phyloP scores from a whole-genome alignment of 2,113 vertebrate genomes.

The Oryzias woworae region DNA sequence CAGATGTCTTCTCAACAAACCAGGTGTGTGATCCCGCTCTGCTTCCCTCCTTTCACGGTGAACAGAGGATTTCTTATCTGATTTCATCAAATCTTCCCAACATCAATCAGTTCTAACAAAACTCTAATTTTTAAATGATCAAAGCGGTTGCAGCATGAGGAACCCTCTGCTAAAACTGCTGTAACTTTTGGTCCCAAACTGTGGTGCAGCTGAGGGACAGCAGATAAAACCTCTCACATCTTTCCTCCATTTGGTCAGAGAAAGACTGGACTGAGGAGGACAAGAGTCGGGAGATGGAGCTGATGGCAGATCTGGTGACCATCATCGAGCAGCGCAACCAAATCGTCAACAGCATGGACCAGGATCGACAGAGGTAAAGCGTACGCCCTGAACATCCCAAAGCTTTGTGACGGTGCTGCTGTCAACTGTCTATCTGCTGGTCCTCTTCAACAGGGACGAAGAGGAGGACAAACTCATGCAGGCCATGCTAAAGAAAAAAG shows the following conservation, averaged over 20 bases:
- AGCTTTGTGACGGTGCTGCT: no score
- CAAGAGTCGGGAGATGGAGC: constrained; percentile 87
- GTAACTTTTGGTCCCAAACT: not conserved
- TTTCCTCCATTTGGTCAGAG: constrained; percentile 70
- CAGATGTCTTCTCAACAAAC: constrained; percentile 97
- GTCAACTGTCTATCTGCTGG: constrained; percentile 18
- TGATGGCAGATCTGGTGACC: constrained; percentile 93
- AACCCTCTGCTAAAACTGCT: not conserved
- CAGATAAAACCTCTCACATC: not conserved
- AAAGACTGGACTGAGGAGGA: constrained; percentile 96
- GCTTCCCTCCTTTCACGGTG: no score
- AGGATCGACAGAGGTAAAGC: constrained; percentile 93
- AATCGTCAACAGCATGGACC: constrained; percentile 94
- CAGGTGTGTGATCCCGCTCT: constrained; percentile 76
- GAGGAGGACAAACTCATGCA: constrained; percentile 96
- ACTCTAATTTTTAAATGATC: no score
- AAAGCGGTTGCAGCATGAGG: no score
- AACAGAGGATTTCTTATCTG: no score
- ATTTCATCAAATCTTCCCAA: no score
- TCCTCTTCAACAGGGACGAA: constrained; percentile 84
- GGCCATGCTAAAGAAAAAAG: constrained; percentile 95
- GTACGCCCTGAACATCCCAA: no score
- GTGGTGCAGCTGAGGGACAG: no score
- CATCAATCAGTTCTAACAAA: no score
- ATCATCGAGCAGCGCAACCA: constrained; percentile 97